A percentile compares a stretch with the other conserved stretches of the same genome.
Evolutionary conservation across 1,140 invertebrate genomes (phyloP).

Genomic region (Holotrichia oblita): DNA sequence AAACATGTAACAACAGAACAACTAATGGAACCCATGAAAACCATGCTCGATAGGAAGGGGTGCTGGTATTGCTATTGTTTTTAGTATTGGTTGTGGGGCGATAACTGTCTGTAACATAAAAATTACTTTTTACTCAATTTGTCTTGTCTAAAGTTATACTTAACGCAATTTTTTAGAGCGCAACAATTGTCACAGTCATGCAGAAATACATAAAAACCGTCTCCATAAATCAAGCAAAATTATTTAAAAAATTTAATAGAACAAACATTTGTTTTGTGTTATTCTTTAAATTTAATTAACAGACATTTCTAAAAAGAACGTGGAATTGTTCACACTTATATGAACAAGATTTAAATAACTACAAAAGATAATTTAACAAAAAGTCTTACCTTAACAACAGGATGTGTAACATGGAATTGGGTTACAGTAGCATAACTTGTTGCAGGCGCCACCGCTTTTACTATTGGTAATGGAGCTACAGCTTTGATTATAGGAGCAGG

Average conservation of each 20-base stretch:
- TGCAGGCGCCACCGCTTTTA: constrained; percentile 44
- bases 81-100: constrained; percentile 45
- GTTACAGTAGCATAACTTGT: constrained; percentile 46
- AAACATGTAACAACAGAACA: not conserved
- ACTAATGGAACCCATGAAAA: constrained; percentile 38
- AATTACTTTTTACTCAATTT: constrained; percentile 29
- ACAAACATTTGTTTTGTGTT: no score
- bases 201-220: not conserved
- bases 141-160: no score
- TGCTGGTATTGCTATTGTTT: constrained; percentile 41
- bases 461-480: constrained; percentile 39
- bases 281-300: no score
- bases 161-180: not conserved
- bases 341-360: no score
- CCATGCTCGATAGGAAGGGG: constrained; percentile 34
- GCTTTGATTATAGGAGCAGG: constrained; percentile 17
- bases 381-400: constrained; percentile 46
- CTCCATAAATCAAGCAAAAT: not conserved
- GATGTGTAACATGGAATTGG: constrained; percentile 42
- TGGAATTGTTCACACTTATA: no score
- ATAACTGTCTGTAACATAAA: constrained; percentile 43
- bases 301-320: no score
- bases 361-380: not conserved
- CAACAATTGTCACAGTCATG: not conserved
- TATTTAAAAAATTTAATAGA: not conserved